Evolutionary conservation across 2,113 vertebrate species (phyloP).

Genomic region (Heloderma charlesbogerti): DNA sequence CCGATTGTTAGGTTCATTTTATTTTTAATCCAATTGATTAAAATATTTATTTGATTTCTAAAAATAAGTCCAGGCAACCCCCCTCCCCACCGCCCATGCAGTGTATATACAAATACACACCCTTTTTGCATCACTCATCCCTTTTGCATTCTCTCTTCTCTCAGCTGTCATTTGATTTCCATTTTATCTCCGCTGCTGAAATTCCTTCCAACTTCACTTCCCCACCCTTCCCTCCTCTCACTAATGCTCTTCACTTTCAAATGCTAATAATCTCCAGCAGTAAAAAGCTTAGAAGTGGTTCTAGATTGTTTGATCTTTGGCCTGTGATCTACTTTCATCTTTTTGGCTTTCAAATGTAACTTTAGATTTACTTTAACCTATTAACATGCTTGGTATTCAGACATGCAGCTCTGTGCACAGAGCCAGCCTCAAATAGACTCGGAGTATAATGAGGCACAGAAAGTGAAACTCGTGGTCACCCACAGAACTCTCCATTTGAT

Average conservation of each 20-base stretch:
- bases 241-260: constrained; percentile 83
- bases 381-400: constrained; percentile 66
- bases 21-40: background rate
- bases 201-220: constrained; percentile 62
- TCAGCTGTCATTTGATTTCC: constrained; percentile 55
- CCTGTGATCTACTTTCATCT: constrained; percentile 86
- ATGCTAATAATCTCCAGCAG: constrained; percentile 82
- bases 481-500: background rate
- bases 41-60: constrained; percentile 1
- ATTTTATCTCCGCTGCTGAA: constrained; percentile 70
- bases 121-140: background rate
- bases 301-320: constrained; percentile 85
- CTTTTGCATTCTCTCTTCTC: constrained; percentile 49
- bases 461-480: background rate
- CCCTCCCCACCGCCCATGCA: background rate
- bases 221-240: constrained; percentile 49
- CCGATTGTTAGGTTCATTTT: background rate
- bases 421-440: constrained; percentile 33
- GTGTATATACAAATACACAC: fast-evolving
- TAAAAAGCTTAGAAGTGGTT: constrained; percentile 83
- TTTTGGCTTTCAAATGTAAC: constrained; percentile 75
- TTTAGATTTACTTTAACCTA: constrained; percentile 79
- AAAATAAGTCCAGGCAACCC: constrained; percentile 15
- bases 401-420: constrained; percentile 19
- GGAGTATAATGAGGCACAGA: background rate